Evolutionary conservation across 2,113 vertebrate genomes (phyloP).

Genomic region (Gallinago paraguaiae): DNA sequence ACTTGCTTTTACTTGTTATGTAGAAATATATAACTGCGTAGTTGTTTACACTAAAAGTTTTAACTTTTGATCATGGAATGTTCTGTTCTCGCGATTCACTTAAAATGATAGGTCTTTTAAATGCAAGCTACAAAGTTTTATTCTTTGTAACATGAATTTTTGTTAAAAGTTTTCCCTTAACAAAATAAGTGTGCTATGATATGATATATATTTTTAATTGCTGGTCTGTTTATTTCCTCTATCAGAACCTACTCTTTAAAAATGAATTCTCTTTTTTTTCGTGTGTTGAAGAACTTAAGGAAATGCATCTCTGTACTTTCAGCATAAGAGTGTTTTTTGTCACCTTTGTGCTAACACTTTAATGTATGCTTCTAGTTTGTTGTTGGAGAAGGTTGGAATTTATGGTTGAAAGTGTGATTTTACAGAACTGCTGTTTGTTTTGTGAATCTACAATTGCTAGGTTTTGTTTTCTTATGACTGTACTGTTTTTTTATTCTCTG

Average conservation of each 20-base stretch:
- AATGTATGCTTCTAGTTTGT: neutral
- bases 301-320: neutral
- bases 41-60: neutral
- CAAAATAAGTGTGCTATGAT: fast-evolving
- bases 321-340: neutral
- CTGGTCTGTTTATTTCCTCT: neutral
- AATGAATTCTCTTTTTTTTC: fast-evolving
- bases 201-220: neutral
- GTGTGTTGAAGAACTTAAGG: neutral
- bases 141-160: neutral
- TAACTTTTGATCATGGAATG: neutral
- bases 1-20: neutral
- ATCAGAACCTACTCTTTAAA: neutral
- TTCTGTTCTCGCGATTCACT: neutral
- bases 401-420: neutral
- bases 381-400: neutral
- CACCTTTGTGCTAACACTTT: neutral
- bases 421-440: neutral
- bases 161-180: neutral
- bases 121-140: neutral
- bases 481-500: neutral
- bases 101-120: neutral
- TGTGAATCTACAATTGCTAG: neutral
- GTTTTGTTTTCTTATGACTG: neutral
- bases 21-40: neutral